Percentiles rank a stretch among this genome's conserved stretches.
These are phyloP conservation scores for Apis dorsata DNA, from an alignment of 1,140 invertebrate genomes.

Conservation along the genomic window DNA sequence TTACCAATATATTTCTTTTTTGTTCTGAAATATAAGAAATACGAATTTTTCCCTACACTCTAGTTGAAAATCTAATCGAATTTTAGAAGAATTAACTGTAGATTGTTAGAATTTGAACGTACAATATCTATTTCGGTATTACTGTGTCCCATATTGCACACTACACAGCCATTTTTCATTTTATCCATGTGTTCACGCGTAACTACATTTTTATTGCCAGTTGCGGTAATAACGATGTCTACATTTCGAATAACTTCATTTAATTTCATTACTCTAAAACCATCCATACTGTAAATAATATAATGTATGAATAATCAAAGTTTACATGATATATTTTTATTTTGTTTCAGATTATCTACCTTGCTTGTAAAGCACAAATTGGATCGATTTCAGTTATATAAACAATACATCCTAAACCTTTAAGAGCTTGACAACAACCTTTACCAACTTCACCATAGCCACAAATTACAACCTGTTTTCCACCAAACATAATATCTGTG, in stretches of 20 bases:
- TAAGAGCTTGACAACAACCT: conserved; percentile 96
- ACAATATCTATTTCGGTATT: conserved; percentile 99
- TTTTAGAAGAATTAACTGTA: conserved; percentile 21
- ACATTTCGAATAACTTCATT: conserved; percentile 96
- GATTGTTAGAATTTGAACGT: conserved; percentile 75
- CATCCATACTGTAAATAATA: conserved; percentile 92
- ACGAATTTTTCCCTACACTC: conserved; percentile 44
- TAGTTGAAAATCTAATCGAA: conserved; percentile 29
- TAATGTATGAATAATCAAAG: not conserved
- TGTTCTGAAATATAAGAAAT: conserved; percentile 55
- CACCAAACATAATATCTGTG: conserved; percentile 99
- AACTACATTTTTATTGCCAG: conserved; percentile 98
- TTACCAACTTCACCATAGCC: conserved; percentile 99
- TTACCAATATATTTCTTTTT: conserved; percentile 47
- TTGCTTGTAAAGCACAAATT: conserved; percentile 98
- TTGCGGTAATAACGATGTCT: conserved; percentile 97
- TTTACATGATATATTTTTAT: not conserved
- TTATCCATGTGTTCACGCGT: conserved; percentile 97
- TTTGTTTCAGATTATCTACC: conserved; percentile 81
- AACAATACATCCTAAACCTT: conserved; percentile 95
- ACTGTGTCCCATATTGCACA: conserved; percentile 99
- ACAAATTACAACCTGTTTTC: conserved; percentile 97
- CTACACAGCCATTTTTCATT: conserved; percentile 97
- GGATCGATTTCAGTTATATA: conserved; percentile 99
- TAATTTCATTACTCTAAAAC: conserved; percentile 96